Evolutionary conservation across 1,140 invertebrate species (phyloP).

Genomic region (Drosophila pandora): DNA sequence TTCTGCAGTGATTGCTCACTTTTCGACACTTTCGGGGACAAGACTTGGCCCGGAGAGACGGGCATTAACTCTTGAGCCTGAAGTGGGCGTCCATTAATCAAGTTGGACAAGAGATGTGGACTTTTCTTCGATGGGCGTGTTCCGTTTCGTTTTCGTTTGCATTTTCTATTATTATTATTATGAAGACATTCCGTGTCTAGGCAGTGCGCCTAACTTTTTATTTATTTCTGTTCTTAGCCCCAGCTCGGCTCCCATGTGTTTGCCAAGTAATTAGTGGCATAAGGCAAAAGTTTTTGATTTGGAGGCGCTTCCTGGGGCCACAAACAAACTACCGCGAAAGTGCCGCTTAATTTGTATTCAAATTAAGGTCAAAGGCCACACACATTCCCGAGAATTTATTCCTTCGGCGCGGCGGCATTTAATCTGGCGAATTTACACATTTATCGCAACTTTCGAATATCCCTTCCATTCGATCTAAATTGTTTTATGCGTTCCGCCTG

Average conservation of each 20-base stretch:
- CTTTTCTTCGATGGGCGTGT: slow-evolving; percentile 54
- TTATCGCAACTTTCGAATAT: slow-evolving; percentile 63
- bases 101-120: slow-evolving; percentile 50
- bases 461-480: slow-evolving; percentile 70
- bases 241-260: slow-evolving; percentile 33
- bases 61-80: slow-evolving; percentile 30
- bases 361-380: slow-evolving; percentile 73
- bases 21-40: slow-evolving; percentile 66
- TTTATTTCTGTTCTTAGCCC: slow-evolving; percentile 54
- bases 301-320: slow-evolving; percentile 38
- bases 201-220: slow-evolving; percentile 46
- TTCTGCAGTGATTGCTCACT: slow-evolving; percentile 79
- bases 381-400: slow-evolving; percentile 60
- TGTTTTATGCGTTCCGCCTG: slow-evolving; percentile 52
- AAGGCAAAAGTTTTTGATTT: slow-evolving; percentile 44
- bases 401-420: slow-evolving; percentile 52
- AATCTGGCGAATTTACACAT: slow-evolving; percentile 69
- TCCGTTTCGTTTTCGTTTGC: slow-evolving; percentile 54
- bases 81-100: slow-evolving; percentile 70
- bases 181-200: slow-evolving; percentile 75
- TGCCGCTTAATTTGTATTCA: slow-evolving; percentile 65
- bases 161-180: slow-evolving; percentile 76
- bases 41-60: slow-evolving; percentile 18
- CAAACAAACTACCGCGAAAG: slow-evolving; percentile 9
- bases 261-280: slow-evolving; percentile 73